Percentiles rank a stretch among this genome's conserved stretches.
Conservation (phyloP, 1,140 invertebrate species). For the Sesamia nonagrioides region DNA sequence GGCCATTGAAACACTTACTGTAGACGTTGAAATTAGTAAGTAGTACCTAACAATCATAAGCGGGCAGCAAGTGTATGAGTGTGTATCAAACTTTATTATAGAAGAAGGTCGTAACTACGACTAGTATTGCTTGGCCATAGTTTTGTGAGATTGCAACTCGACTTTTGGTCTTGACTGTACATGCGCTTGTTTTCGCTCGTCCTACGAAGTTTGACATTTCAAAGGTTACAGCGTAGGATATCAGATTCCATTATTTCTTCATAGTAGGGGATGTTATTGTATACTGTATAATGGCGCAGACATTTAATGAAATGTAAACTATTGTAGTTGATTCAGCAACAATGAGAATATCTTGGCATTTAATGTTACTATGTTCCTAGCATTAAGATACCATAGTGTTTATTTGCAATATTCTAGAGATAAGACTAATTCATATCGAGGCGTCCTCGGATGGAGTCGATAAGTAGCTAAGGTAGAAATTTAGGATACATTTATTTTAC, state of each 20-base stretch:
- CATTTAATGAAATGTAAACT: slow-evolving; percentile 18
- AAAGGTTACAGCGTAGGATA: slow-evolving; percentile 29
- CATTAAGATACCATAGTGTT: slow-evolving; percentile 13
- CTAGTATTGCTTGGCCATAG: no score
- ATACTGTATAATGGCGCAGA: background rate
- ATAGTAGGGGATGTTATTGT: slow-evolving; percentile 27
- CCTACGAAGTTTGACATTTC: slow-evolving; percentile 39
- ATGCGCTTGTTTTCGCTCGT: no score
- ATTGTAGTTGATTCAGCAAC: slow-evolving; percentile 11
- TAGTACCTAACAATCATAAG: no score
- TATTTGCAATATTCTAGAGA: slow-evolving; percentile 6
- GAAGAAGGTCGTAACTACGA: no score
- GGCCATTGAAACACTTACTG: no score
- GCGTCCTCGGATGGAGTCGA: background rate
- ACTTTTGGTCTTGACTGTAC: no score
- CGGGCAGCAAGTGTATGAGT: no score
- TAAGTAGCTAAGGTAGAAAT: background rate
- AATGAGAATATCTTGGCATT: slow-evolving; percentile 8
- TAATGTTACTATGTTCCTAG: slow-evolving; percentile 8
- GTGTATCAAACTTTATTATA: no score
- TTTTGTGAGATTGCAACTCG: no score
- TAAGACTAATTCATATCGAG: background rate
- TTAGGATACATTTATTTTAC: no score
- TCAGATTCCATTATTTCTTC: slow-evolving; percentile 17
- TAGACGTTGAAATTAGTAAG: no score